Percentiles rank a stretch among this genome's conserved stretches.
phyloP scores from a whole-genome alignment of 1,140 invertebrate species.

The Physella acuta region DNA sequence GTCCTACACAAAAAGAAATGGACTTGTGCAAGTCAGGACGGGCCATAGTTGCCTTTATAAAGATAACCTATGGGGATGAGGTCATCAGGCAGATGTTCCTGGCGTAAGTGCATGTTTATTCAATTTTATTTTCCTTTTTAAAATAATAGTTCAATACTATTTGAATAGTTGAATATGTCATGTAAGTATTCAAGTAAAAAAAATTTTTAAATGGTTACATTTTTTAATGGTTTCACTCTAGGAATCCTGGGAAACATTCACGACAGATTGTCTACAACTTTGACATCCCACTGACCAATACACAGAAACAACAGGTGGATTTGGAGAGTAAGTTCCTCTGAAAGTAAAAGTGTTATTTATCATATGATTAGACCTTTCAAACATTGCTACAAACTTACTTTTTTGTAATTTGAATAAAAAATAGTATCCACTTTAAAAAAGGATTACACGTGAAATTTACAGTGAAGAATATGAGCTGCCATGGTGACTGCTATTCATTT shows the following conservation, averaged over 20 bases:
- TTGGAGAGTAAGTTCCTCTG: not conserved
- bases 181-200: no score
- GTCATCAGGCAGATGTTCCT: conserved; percentile 2
- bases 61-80: conserved; percentile 8
- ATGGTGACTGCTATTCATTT: not conserved
- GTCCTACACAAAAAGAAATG: not conserved
- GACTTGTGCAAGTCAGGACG: not conserved
- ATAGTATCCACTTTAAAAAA: no score
- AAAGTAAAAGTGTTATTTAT: not conserved
- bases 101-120: not conserved
- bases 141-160: no score
- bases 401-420: no score
- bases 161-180: no score
- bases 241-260: conserved; percentile 2
- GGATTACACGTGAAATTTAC: no score
- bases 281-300: not conserved
- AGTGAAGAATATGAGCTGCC: conserved; percentile 1
- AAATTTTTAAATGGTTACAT: not conserved
- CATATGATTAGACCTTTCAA: no score
- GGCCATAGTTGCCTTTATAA: not conserved
- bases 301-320: not conserved
- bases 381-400: no score
- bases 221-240: not conserved
- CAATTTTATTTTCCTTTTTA: no score
- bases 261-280: not conserved